Percentiles rank a stretch among this genome's conserved stretches.
Conservation (phyloP, 2,113 vertebrate species). For the Thinocorus orbignyianus region DNA sequence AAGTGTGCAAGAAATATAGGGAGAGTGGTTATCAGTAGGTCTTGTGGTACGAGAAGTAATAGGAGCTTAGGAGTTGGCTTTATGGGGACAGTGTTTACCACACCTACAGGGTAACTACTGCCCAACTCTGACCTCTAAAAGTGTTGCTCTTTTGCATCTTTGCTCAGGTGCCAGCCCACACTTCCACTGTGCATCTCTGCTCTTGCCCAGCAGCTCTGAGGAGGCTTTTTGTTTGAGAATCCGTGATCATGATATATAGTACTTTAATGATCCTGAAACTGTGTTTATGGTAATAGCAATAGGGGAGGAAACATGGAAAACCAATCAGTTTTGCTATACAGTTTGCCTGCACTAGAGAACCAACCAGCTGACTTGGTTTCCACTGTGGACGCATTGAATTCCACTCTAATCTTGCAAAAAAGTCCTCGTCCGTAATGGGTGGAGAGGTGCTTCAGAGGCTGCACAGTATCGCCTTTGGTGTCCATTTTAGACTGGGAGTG, state of each 20-base stretch:
- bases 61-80: neutral
- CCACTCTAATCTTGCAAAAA: neutral
- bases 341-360: neutral
- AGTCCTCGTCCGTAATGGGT: rapidly evolving
- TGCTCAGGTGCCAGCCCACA: neutral
- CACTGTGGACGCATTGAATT: neutral
- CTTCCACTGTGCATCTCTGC: neutral
- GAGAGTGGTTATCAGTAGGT: neutral
- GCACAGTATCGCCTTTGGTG: neutral
- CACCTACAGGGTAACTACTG: neutral
- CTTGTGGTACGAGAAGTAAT: neutral
- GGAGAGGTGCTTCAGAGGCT: neutral
- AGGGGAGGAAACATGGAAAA: neutral
- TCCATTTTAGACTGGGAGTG: neutral
- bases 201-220: neutral
- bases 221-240: neutral
- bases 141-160: neutral
- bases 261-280: neutral
- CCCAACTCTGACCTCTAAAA: neutral
- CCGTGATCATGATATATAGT: rapidly evolving
- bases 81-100: neutral
- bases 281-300: neutral
- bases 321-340: neutral
- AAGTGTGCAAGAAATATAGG: neutral
- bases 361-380: neutral